Base-by-base conservation (phyloP, 2,888 invertebrate species). In the Drosophila mettleri region DNA sequence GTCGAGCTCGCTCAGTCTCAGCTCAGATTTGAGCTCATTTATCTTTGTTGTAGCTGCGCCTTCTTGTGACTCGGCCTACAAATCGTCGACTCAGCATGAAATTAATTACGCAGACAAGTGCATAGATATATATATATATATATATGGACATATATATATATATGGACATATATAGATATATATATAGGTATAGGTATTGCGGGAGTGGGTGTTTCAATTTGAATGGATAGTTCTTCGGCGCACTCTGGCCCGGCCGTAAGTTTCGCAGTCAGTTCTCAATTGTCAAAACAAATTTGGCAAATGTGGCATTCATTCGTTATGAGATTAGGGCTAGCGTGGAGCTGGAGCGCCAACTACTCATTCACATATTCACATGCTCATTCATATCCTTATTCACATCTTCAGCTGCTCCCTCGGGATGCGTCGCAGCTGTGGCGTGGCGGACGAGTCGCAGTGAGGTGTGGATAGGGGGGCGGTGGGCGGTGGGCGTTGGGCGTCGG, bases 241-340 rank as follows among this genome's bases (percentile, higher is more conserved):
- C 65, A 66, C 63, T 81, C 55, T 69, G 74, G 72, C 38, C 66
- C 74, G 69, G 69, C 59, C 69, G 80, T 77, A 77, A 77, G 83
- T 77, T 80, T 80, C 31, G 81, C 82, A 87, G 74, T 87, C 69
- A 62, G 68, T 77, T 78, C 85, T 85, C 80, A 74, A 82, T 80
- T 88, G 85, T 85, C 88, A 88, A 86, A 88, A 83, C 85, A 89
- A 84, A 87, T 91, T 84, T 81, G 89, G 69, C 79, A 86, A 87
- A 87, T 89, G 86, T 73, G 77, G 69, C 85, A 76, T 85, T 78
- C 90, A 90, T 90, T 85, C 86, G 89, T 90, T 88, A 89, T 80
- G 80, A 79, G 87, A 85, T 90, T 89, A 84, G 75, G 79, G 67
- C 63, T 48, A 38, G 43, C 52, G n/a, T n/a, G 49, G 52, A 60